Percentiles rank a stretch among this genome's conserved stretches.
These are phyloP conservation scores for Xylocopa sonorina DNA, from an alignment of 1,140 invertebrate species.

Conservation along the genomic window DNA sequence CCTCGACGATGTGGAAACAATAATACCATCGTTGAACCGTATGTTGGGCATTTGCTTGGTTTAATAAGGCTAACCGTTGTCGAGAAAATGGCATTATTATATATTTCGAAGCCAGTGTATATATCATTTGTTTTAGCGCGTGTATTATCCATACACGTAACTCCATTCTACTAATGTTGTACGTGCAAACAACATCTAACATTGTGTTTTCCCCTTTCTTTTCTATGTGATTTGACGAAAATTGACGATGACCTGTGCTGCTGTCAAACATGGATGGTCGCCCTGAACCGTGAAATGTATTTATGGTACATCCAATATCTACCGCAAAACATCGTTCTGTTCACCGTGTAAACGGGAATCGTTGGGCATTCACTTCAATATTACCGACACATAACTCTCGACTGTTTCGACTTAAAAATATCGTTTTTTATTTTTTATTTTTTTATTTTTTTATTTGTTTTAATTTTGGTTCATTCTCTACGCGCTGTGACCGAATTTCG, in stretches of 20 bases:
- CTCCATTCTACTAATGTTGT: conserved; percentile 51
- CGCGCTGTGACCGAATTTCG: conserved; percentile 20
- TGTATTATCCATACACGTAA: conserved; percentile 47
- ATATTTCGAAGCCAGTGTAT: conserved; percentile 14
- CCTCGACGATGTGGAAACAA: background rate
- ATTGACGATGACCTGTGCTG: conserved; percentile 82
- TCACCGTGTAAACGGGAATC: conserved; percentile 52
- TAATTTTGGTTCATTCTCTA: conserved; percentile 5
- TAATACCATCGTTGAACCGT: conserved; percentile 2
- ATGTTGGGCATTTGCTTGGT: conserved; percentile 79
- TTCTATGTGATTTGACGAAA: conserved; percentile 83
- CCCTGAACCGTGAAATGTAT: conserved; percentile 74
- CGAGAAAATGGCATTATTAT: conserved; percentile 16
- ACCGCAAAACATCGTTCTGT: conserved; percentile 50
- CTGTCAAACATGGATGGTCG: conserved; percentile 81
- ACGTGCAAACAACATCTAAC: conserved; percentile 75
- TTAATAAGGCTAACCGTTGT: conserved; percentile 54
- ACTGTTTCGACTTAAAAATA: background rate
- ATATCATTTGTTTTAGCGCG: conserved; percentile 51
- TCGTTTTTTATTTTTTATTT: too few relatives aligned
- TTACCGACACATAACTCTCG: conserved; percentile 43
- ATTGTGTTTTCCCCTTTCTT: conserved; percentile 82
- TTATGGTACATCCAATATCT: conserved; percentile 68
- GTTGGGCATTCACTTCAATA: conserved; percentile 49
- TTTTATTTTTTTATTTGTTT: too few relatives aligned